Percentiles rank a stretch among this genome's conserved stretches.
Conservation (phyloP, 2,797 vertebrate species). For the Cyclopterus lumpus region DNA sequence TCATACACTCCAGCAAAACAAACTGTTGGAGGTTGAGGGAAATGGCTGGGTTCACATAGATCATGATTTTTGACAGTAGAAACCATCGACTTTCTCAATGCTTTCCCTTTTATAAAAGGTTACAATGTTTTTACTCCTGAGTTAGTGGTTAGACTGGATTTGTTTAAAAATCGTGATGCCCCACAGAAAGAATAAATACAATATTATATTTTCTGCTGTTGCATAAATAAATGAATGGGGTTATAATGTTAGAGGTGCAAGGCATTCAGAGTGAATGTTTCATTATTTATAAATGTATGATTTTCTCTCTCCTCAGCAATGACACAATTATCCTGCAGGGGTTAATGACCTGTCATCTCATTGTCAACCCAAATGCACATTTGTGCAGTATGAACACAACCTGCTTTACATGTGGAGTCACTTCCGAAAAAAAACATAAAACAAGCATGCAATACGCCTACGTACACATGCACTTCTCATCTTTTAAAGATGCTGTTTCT, state of each 20-base stretch:
- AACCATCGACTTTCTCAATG: not conserved
- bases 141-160: not conserved
- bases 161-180: not conserved
- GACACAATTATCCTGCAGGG: conserved; percentile 2
- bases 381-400: not conserved
- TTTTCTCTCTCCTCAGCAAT: conserved; percentile 13
- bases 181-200: not conserved
- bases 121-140: not conserved
- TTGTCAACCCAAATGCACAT: not conserved
- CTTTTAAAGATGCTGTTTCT: conserved; percentile 17
- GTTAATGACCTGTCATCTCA: conserved; percentile 15
- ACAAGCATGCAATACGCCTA: not conserved
- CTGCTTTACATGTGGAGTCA: not conserved
- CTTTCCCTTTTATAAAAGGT: too few species aligned
- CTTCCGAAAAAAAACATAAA: not conserved
- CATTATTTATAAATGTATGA: conserved; percentile 28
- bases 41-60: not conserved
- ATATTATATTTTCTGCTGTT: not conserved
- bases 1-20: not conserved
- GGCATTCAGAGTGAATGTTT: conserved; percentile 4
- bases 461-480: not conserved
- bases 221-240: not conserved
- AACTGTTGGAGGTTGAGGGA: not conserved
- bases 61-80: not conserved
- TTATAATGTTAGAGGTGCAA: not conserved